Evolutionary conservation across 2,113 vertebrate species (phyloP).

Genomic region (Serinus canaria): DNA sequence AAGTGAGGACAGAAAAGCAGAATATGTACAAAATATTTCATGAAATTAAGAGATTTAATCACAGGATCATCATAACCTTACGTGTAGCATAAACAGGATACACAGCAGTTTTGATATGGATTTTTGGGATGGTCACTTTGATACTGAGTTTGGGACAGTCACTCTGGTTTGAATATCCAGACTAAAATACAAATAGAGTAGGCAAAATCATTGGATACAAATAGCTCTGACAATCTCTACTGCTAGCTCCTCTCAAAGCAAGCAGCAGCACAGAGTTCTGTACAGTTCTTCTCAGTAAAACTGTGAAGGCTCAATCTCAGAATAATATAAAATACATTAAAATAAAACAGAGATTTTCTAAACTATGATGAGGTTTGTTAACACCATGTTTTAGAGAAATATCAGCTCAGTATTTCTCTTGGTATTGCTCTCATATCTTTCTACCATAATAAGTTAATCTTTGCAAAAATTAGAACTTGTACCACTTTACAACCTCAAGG

Average conservation of each 20-base stretch:
- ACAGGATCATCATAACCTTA: background rate
- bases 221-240: background rate
- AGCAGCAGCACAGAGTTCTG: background rate
- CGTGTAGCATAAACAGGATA: background rate
- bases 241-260: background rate
- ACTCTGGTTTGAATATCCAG: background rate
- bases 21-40: background rate
- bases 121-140: background rate
- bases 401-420: background rate
- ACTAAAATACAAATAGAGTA: background rate
- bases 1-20: background rate
- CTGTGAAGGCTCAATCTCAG: background rate
- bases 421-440: background rate
- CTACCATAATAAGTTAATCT: background rate
- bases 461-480: background rate
- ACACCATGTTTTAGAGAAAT: background rate
- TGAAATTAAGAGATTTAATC: slow-evolving; percentile 5
- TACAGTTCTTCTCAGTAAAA: background rate
- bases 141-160: background rate
- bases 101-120: background rate
- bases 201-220: background rate
- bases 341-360: background rate
- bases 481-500: background rate
- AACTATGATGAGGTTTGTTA: background rate
- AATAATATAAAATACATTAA: background rate